Percentiles rank a stretch among this genome's conserved stretches.
Evolutionary conservation across 2,888 invertebrate genomes (phyloP).

Genomic region (Ichneumoninae sp.): DNA sequence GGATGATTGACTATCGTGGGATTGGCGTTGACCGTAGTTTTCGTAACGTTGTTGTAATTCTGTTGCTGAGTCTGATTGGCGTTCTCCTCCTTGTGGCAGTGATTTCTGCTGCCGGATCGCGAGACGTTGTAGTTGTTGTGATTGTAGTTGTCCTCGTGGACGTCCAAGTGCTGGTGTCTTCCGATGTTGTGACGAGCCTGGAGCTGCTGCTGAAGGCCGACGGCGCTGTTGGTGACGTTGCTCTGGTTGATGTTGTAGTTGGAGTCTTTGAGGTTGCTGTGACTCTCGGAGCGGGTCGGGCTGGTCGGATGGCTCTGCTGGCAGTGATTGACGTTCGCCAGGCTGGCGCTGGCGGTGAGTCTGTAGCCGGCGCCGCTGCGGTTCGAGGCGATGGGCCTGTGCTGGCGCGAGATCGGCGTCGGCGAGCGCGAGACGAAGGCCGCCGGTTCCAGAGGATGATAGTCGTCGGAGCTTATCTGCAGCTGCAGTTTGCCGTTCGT

Average conservation of each 20-base stretch:
- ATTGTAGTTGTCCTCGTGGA: slow-evolving; percentile 82
- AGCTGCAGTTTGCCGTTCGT: slow-evolving; percentile 79
- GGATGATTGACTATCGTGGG: slow-evolving; percentile 76
- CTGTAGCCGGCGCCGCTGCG: slow-evolving; percentile 74
- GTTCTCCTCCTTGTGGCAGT: slow-evolving; percentile 82
- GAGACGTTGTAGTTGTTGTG: slow-evolving; percentile 82
- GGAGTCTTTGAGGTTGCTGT: slow-evolving; percentile 82
- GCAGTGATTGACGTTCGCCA: slow-evolving; percentile 83
- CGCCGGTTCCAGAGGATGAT: slow-evolving; percentile 82
- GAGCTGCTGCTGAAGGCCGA: slow-evolving; percentile 64
- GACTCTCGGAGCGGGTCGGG: slow-evolving; percentile 82
- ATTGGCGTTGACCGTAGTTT: slow-evolving; percentile 83
- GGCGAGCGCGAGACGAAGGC: slow-evolving; percentile 83
- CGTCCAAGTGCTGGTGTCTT: slow-evolving; percentile 79
- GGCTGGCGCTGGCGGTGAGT: slow-evolving; percentile 81
- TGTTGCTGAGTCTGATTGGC: slow-evolving; percentile 82
- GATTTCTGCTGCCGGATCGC: slow-evolving; percentile 80
- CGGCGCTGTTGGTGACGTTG: slow-evolving; percentile 69
- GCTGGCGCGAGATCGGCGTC: slow-evolving; percentile 79
- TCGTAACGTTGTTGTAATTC: slow-evolving; percentile 82
- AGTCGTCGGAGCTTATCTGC: slow-evolving; percentile 76
- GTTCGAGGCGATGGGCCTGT: slow-evolving; percentile 73
- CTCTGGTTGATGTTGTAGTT: slow-evolving; percentile 81
- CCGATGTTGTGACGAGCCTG: slow-evolving; percentile 71
- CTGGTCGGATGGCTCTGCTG: slow-evolving; percentile 79